Evolutionary conservation across 2,113 vertebrate genomes (phyloP), one percentile per base, ranked within the genome.

Genomic region (Vombatus ursinus): DNA sequence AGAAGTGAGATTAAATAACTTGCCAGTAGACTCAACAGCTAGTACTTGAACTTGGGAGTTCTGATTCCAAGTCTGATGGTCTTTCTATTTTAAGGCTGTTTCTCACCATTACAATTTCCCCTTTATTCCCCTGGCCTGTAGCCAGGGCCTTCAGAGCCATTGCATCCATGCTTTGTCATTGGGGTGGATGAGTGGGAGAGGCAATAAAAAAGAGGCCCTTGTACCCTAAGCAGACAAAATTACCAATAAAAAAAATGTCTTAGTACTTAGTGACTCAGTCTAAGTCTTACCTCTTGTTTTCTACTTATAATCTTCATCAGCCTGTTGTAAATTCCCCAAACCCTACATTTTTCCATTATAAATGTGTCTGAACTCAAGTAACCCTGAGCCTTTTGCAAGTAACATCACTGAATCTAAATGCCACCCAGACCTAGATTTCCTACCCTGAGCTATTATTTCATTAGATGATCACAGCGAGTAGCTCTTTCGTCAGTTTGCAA

Each of bases 291-390:
- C 95, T 96, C n/a, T 94, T 90, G 8, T 25, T 91, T 94, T 94
- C 96, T 68, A 89, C 68, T 97, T 92, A 50, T 91, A 89, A 49
- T 47, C 89, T 94, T 96, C 89, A 53, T 96, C 96, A 94, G 92
- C 57, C 90, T 92, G 92, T 91, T 84, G 52, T 92, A 61, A 97
- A 77, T 95, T 95, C 96, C 95, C 97, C 51, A 37, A 94, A 93
- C 90, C 90, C 44, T 57, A 90, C 53, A 84, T 94, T 96, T n/a
- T 97, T 96, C 94, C 91, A 95, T 97, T 96, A 93, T 68, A 95
- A 96, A 95, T 97, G 95, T 94, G 48, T 96, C 92, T 97, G 97
- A 96, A 97, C 96, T 97, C 97, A 96, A 68, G 94, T 97, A 96
- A 97, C 97, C 96, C 94, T 24, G 93, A 96, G 54, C 93, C 8